Base-by-base conservation (phyloP, 2,888 invertebrate genomes). In the Oxystoma pomonae region DNA sequence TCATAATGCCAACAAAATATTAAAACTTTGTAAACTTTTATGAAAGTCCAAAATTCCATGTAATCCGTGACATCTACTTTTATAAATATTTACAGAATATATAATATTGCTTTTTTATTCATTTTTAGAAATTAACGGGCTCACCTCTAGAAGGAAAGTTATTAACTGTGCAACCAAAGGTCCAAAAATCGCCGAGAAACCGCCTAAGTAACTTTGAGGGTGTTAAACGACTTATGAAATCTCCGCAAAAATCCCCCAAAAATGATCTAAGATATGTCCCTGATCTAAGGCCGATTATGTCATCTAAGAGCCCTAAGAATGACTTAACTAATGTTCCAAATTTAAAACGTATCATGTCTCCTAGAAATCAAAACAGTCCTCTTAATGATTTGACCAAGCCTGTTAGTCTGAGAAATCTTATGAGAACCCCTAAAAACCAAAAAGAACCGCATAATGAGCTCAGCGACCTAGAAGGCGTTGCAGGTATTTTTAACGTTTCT, bases 391-490 rank as follows among this genome's bases (percentile, higher is more conserved):
- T 72, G 2, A 66, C 55, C 12, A 57, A 67, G 21, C 55, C 67
- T 2, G 16, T n/a, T 5, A 70, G 70, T 21, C 57, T 71, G 1
- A 71, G 65, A 59, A 62, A 67, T 51, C 55, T 73, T 2, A 52
- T 73, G 51, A 67, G 51, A 56, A 72, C 73, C 7, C 73, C 74
- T 18, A 63, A 20, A 55, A 55, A 17, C 35, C 65, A 61, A 21
- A 71, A 63, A 55, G 53, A 61, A 51, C 69, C 66, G 7, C 50
- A 22, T 5, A 71, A 71, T 62, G 70, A 72, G 57, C 56, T 71
- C n/a, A 61, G 58, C 17, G 65, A 74, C 55, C 60, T 76, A 2
- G 65, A 58, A 50, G 75, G 74, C 5, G 69, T 76, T 1, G 72
- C 72, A 20, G 63, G 68, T 20, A 55, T 77, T 2, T 68, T 76